Base-by-base conservation (phyloP, 2,888 invertebrate species). In the Ichneumon xanthorius region DNA sequence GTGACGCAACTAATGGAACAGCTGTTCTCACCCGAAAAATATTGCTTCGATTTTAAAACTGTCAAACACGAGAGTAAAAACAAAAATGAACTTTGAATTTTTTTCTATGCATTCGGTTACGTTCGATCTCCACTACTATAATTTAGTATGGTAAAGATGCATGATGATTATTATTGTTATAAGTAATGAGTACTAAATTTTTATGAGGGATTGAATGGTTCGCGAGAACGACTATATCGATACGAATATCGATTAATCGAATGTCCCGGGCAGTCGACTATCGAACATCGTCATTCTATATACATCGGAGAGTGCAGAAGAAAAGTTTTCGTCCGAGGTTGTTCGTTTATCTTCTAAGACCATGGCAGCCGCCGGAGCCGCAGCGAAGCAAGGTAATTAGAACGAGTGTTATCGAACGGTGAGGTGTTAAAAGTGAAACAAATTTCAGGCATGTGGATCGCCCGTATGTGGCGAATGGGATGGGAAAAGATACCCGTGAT, bases 401-500 rank as follows among this genome's bases (percentile, higher is more conserved):
- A 48, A 16, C n/a, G 4, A 53, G 1, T 33, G 14, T 61, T 40
- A n/a, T 61, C 7, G 6, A 72, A 48, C 30, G 37, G 16, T 11
- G 3, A 63, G 11, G 6, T n/a, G 37, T 45, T 65, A 71, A 65
- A 67, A 67, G 9, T 1, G 11, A 3, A 50, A 30, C 22, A 19
- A 61, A 33, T 67, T 84, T 81, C 30, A 79, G 79, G 22, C 55
- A 37, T 55, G 14, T 85, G 82, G 85, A 40, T 85, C 45, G 22
- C 50, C 11, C 65, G 55, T n/a, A 78, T 78, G 70, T 87, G 88
- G 88, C 65, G 55, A 16, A 30, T 14, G 7, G 82, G 76, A 4
- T 88, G 88, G 86, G 6, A 16, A 1, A 45, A 80, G 0, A 30
- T 75, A 19, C 90, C 88, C 14, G 48, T 75, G 48, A 0, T 87